Base-by-base conservation (phyloP, 2,113 vertebrate genomes). In the Neogale vison region DNA sequence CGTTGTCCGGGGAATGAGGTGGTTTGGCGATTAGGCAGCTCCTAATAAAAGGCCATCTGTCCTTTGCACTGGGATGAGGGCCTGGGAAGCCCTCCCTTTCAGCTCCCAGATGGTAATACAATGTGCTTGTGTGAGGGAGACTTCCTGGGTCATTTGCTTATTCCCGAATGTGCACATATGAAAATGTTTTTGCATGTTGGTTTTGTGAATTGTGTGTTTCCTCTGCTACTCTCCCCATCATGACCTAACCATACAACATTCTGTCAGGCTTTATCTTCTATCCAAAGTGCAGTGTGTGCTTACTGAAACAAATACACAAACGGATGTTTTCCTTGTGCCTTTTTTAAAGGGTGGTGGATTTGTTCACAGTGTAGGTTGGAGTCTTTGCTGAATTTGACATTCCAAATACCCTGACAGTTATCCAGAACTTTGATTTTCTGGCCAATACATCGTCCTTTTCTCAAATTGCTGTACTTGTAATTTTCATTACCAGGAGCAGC, bases 41-140 rank as follows among this genome's bases (percentile, higher is more conserved):
- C 45, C 83, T 47, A 90, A 57, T 77, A 50, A 93, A 96, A 92
- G 57, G 50, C 94, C 90, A 93, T 90, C 94, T 96, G 90, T 88
- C 83, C 63, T 71, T 6, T 65, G 61, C 87, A 39, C 83, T 50
- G 20, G 24, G n/a, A 65, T n/a, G 23, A 84, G 15, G n/a, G n/a
- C 93, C 79, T 61, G 52, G 89, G 76, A 72, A 88, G 12, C 45
- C 59, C 52, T 55, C 45, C 36, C 11, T 88, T 87, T 77, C 63
- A 45, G 90, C 52, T 86, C 83, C 67, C 94, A 94, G 85, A 94
- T 90, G 88, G 84, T 42, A 81, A 21, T n/a, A 57, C 71, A 65
- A 4, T 39, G 67, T 7, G 4, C 12, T 84, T 36, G 29, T 57
- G 31, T 13, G 88, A 87, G 57, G 45, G 47, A 34, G 17, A 67